These are phyloP conservation scores for Melanophora roralis DNA, from an alignment of 2,888 invertebrate species.

Conservation along the genomic window DNA sequence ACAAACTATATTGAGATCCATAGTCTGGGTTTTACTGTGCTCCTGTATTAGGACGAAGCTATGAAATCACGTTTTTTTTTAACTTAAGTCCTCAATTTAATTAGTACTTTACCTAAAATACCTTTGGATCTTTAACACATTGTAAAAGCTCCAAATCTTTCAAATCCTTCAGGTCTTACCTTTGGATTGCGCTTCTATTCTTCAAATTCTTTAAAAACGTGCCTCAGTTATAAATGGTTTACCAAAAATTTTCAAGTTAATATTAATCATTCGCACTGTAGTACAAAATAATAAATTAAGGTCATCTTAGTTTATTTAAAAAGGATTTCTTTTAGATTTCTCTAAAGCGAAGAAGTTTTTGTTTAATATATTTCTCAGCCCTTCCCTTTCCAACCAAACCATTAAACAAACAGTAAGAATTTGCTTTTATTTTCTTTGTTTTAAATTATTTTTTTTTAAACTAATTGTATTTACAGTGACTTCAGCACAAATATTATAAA, in stretches of 20 bases:
- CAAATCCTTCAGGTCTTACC: background rate
- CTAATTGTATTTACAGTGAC: slow-evolving; percentile 52
- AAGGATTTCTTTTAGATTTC: background rate
- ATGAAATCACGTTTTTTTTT: too few relatives aligned
- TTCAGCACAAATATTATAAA: slow-evolving; percentile 51
- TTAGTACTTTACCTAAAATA: too few relatives aligned
- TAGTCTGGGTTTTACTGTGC: too few relatives aligned
- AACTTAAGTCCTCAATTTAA: too few relatives aligned
- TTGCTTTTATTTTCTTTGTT: slow-evolving; percentile 11
- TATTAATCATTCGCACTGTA: background rate
- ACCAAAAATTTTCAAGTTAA: background rate
- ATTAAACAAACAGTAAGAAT: slow-evolving; percentile 31
- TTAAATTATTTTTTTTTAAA: slow-evolving; percentile 11
- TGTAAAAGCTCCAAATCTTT: too few relatives aligned
- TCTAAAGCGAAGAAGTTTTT: background rate
- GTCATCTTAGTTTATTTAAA: background rate
- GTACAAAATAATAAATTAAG: background rate
- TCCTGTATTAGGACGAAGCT: too few relatives aligned
- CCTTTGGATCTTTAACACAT: too few relatives aligned
- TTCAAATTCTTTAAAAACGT: background rate
- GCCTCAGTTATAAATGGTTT: background rate
- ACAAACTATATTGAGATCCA: too few relatives aligned
- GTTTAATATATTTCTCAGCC: background rate
- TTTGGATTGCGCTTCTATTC: background rate
- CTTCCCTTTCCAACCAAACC: background rate